Conservation (phyloP, 2,113 vertebrate genomes). For the Rousettus leschenaultii region DNA sequence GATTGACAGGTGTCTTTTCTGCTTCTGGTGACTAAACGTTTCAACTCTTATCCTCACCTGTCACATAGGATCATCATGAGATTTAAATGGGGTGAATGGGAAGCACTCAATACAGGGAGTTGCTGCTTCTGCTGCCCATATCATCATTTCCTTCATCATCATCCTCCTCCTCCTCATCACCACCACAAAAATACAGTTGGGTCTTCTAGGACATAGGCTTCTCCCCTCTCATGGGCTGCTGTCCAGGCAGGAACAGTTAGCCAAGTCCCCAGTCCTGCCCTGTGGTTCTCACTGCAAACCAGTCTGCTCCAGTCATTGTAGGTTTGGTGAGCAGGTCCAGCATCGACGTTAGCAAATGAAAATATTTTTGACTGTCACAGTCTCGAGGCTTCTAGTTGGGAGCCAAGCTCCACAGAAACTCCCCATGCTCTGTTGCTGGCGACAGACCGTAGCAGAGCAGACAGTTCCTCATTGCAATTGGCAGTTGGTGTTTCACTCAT, state of each 20-base stretch:
- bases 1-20: background rate
- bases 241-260: background rate
- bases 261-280: background rate
- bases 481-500: background rate
- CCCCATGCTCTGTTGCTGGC: background rate
- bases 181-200: background rate
- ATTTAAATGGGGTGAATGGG: background rate
- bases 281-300: background rate
- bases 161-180: fast-evolving
- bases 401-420: background rate
- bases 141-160: background rate
- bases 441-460: background rate
- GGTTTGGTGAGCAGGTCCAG: background rate
- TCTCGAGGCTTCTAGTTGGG: background rate
- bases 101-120: background rate
- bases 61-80: background rate
- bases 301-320: background rate
- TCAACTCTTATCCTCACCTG: background rate
- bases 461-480: background rate
- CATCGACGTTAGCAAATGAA: background rate
- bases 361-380: background rate
- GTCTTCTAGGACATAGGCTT: background rate
- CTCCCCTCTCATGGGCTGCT: background rate
- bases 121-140: background rate
- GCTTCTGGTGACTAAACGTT: background rate